Evolutionary conservation across 1,140 invertebrate species (phyloP).

Genomic region (Drosophila sproati): DNA sequence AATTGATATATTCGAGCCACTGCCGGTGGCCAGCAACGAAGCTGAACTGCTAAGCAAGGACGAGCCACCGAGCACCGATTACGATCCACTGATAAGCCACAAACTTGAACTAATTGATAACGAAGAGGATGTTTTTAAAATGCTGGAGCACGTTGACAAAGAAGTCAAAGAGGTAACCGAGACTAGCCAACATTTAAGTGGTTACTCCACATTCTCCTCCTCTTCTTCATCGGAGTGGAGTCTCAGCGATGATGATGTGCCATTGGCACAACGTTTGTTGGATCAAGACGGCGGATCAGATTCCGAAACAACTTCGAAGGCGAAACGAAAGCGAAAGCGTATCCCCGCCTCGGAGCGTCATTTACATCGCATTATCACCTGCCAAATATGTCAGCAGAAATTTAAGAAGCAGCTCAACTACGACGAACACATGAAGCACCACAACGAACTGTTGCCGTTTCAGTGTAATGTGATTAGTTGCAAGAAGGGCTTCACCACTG

Average conservation of each 20-base stretch:
- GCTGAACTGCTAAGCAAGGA: slow-evolving; percentile 31
- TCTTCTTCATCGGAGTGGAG: slow-evolving; percentile 15
- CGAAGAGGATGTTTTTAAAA: slow-evolving; percentile 77
- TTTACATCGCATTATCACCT: slow-evolving; percentile 49
- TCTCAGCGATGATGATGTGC: slow-evolving; percentile 64
- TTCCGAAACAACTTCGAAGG: not conserved
- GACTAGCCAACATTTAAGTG: not conserved
- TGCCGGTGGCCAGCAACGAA: slow-evolving; percentile 33
- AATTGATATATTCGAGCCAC: slow-evolving; percentile 40
- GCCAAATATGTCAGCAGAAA: slow-evolving; percentile 73
- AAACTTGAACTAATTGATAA: slow-evolving; percentile 74
- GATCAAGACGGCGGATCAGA: slow-evolving; percentile 6
- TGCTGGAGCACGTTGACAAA: slow-evolving; percentile 68
- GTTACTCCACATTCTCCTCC: not conserved
- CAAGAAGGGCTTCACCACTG: slow-evolving; percentile 74
- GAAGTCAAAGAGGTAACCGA: slow-evolving; percentile 34
- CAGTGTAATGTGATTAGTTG: slow-evolving; percentile 67
- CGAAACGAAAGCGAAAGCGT: slow-evolving; percentile 32
- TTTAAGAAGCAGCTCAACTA: slow-evolving; percentile 70
- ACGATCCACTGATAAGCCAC: slow-evolving; percentile 66
- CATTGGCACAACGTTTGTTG: slow-evolving; percentile 52
- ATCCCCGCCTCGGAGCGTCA: slow-evolving; percentile 26
- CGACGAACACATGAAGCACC: slow-evolving; percentile 80
- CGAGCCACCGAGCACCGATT: slow-evolving; percentile 51
- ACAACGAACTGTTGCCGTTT: slow-evolving; percentile 73